Evolutionary conservation across 2,113 vertebrate genomes (phyloP), one percentile per base, ranked within the genome.

Genomic region (Alaudala cheleensis): DNA sequence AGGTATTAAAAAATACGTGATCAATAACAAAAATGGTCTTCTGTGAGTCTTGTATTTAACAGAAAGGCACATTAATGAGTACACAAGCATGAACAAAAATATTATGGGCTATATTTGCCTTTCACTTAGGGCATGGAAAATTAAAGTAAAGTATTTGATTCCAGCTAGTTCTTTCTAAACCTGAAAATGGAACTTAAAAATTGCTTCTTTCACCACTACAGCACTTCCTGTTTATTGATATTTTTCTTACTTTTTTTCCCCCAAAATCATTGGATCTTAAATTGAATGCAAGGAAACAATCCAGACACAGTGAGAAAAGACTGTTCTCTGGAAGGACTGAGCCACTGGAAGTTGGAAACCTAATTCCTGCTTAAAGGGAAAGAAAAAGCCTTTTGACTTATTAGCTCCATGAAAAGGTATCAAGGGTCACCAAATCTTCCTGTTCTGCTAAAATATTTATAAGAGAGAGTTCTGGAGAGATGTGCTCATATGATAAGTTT

Each of bases 1-100:
- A 44, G 81, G 92, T 44, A 97, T 96, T 96, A 80, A 93, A 96
- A 95, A 96, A 57, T 57, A 33, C 39, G 10, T 54, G 72, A 94
- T 96, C 93, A 70, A 93, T 96, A 96, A 54, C 22, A 91, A 57
- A 94, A 89, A 47, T 20, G 28, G 85, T 92, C 58, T 86, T 96
- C 51, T 81, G 47, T 0, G 5, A 83, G 26, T 49, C 72, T 94
- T 57, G 25, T 2, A 9, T 66, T 86, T 80, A 91, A 93, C 61
- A 92, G 60, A 95, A 90, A 95, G 26, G 11, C 28, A 42, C 5
- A 0, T n/a, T 88, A 78, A 65, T 1, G 1, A 91, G 25, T 20
- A 57, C 25, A 66, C 34, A 73, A 79, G 10, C 34, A 87, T 1
- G 4, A 33, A 53, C 4, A 47, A 78, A 92, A 84, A 65, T 57